Evolutionary conservation across 2,888 invertebrate genomes (phyloP), one percentile per base, ranked within the genome.

Genomic region (Lasioglossum leucozonium): DNA sequence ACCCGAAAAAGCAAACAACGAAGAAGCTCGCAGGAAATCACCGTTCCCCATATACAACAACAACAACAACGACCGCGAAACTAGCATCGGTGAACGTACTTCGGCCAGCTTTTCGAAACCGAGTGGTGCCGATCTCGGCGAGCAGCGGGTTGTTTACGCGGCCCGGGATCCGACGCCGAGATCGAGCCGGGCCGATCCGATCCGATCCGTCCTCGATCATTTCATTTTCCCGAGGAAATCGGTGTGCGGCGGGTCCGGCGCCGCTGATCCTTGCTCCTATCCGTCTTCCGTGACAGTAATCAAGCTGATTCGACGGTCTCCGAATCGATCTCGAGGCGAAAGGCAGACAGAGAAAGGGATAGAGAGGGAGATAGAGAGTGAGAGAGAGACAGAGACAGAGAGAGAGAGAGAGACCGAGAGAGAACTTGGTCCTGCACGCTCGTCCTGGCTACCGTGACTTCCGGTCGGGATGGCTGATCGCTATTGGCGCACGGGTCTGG

Each of bases 231-330:
- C 30, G 30, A 30, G 55, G 69, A 77, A 77, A 62, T 86, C 77
- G 74, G 58, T 30, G 65, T 26, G 6, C 40, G 65, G 26, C n/a
- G 22, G 34, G 42, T 30, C 71, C 34, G 13, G 6, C 62, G 62
- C 62, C 62, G 62, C 30, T 65, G 30, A 65, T 65, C 30, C 47
- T 40, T 10, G 37, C n/a, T 18, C 42, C 26, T 77, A 86, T 77
- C 67, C 86, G 47, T 30, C 73, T 77, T 62, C 75, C 75, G 72
- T 81, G 76, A 77, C 30, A 62, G 62, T 42, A 82, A 82, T 82
- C 82, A n/a, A 69, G 72, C n/a, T 40, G 87, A 75, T 78, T 76
- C 72, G 69, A 75, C 62, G 73, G 72, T 62, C 74, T 72, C 44
- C 22, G 77, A 62, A 86, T 81, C 77, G 85, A 85, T 81, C 78